These are phyloP conservation scores for Hippocampus barbouri DNA, from an alignment of 2,113 vertebrate genomes.

Conservation along the genomic window DNA sequence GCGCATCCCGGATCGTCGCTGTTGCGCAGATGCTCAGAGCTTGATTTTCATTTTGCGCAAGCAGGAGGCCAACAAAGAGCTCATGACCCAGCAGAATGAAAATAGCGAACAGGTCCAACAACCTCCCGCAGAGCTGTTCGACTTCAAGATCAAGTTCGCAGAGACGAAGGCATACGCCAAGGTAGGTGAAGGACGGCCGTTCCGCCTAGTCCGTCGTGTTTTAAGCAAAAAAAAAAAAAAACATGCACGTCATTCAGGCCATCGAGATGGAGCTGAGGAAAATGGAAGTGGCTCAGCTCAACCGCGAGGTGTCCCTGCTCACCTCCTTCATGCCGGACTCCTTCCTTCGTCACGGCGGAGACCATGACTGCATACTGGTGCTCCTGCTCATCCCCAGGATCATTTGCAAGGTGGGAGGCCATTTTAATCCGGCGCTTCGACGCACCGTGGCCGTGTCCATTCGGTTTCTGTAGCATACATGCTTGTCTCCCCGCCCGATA, in stretches of 20 bases:
- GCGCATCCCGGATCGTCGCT: not conserved
- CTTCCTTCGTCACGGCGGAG: constrained; percentile 91
- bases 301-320: constrained; percentile 88
- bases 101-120: constrained; percentile 86
- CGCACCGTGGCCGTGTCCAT: not conserved
- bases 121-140: constrained; percentile 87
- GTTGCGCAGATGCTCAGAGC: not conserved
- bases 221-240: too few relatives aligned
- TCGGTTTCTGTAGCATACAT: not conserved
- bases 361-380: constrained; percentile 89
- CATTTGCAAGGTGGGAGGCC: constrained; percentile 84
- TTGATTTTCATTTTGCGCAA: not conserved
- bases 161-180: constrained; percentile 97
- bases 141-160: constrained; percentile 98
- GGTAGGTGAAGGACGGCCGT: constrained; percentile 60
- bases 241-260: constrained; percentile 70
- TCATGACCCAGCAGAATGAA: constrained; percentile 88
- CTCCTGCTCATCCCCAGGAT: constrained; percentile 93
- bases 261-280: constrained; percentile 98
- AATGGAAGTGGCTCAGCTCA: constrained; percentile 94
- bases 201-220: not conserved
- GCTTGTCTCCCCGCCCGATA: constrained; percentile 14
- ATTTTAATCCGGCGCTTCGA: not conserved
- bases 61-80: constrained; percentile 89
- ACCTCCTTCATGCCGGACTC: constrained; percentile 98